Evolutionary conservation across 2,888 invertebrate genomes (phyloP).

Genomic region (Papilio elwesi): DNA sequence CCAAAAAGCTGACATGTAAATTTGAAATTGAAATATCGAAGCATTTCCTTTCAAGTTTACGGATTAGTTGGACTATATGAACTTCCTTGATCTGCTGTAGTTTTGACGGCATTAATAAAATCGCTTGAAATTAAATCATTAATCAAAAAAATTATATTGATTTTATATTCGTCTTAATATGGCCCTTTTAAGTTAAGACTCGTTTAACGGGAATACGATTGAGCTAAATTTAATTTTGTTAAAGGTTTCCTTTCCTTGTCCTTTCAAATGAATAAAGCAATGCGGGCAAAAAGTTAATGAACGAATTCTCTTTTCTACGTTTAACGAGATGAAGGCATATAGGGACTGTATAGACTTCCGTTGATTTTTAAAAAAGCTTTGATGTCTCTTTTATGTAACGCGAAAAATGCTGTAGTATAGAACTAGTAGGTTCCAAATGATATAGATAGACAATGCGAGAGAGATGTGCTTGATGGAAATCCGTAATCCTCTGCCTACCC

Average conservation of each 20-base stretch:
- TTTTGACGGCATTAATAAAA: neutral
- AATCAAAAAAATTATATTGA: neutral
- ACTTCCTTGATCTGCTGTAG: too few species aligned
- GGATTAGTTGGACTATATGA: too few species aligned
- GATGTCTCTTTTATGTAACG: too few species aligned
- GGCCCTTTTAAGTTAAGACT: conserved; percentile 2
- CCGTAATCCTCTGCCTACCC: too few species aligned
- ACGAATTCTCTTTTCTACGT: conserved; percentile 17
- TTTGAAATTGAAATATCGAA: too few species aligned
- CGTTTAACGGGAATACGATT: conserved; percentile 29
- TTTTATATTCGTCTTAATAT: neutral
- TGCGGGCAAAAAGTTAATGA: conserved; percentile 28
- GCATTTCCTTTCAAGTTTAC: too few species aligned
- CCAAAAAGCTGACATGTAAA: too few species aligned
- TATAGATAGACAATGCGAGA: too few species aligned
- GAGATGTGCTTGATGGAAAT: too few species aligned
- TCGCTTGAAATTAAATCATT: neutral
- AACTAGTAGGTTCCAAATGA: too few species aligned
- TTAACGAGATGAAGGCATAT: neutral
- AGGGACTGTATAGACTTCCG: neutral
- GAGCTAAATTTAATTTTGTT: conserved; percentile 35
- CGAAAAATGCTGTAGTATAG: too few species aligned
- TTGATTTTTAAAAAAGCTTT: neutral
- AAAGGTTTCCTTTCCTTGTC: conserved; percentile 17
- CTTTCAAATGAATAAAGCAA: conserved; percentile 24